Evolutionary conservation across 2,113 vertebrate genomes (phyloP).

Genomic region (Xerus inauris): DNA sequence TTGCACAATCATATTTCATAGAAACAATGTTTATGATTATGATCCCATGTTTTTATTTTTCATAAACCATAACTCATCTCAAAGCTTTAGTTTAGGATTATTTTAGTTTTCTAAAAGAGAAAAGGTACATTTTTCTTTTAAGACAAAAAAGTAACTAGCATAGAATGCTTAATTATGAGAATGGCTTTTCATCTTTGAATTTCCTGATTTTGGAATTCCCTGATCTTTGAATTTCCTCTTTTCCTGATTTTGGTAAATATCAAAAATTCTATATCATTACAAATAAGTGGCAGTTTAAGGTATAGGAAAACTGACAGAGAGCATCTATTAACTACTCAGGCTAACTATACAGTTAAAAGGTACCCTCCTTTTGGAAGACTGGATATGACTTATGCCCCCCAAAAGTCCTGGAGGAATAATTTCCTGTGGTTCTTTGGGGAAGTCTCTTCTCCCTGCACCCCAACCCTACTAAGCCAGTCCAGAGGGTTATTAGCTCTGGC

Average conservation of each 20-base stretch:
- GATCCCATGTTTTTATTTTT: conserved; percentile 51
- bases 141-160: neutral
- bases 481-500: neutral
- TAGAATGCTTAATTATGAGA: conserved; percentile 18
- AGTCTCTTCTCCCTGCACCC: neutral
- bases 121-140: neutral
- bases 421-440: neutral
- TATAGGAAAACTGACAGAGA: neutral
- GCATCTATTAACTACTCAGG: too few species aligned
- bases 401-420: neutral
- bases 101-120: conserved; percentile 32
- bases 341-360: neutral
- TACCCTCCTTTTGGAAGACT: neutral
- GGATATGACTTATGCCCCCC: too few species aligned
- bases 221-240: conserved; percentile 39
- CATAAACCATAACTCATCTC: neutral
- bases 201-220: too few species aligned
- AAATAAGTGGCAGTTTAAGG: neutral
- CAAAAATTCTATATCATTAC: conserved; percentile 2
- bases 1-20: conserved; percentile 23
- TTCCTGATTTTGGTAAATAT: conserved; percentile 57
- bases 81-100: conserved; percentile 38
- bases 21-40: conserved; percentile 50
- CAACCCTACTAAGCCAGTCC: neutral
- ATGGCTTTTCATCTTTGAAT: conserved; percentile 44